These are phyloP conservation scores for Coluber constrictor DNA, from an alignment of 2,797 vertebrate species.

Conservation along the genomic window DNA sequence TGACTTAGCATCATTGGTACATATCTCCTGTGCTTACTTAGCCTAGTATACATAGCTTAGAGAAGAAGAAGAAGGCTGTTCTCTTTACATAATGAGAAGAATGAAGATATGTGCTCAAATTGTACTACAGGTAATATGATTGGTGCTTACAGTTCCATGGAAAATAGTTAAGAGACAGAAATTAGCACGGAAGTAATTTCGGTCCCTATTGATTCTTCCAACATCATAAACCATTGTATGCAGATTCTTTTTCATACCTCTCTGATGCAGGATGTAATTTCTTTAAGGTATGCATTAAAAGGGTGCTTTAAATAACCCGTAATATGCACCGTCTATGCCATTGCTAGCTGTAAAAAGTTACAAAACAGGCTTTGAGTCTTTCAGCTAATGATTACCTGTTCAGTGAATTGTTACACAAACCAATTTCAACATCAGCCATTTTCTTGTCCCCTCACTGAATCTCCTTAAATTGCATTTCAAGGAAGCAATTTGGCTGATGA, in stretches of 20 bases:
- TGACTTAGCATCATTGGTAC: not conserved
- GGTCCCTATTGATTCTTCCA: conserved; percentile 39
- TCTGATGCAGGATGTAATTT: conserved; percentile 40
- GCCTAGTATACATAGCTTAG: conserved; percentile 17
- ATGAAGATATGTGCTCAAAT: conserved; percentile 56
- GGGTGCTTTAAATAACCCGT: conserved; percentile 2
- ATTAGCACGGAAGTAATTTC: conserved; percentile 14
- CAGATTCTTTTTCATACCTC: conserved; percentile 22
- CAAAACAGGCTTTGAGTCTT: conserved; percentile 58
- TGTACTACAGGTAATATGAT: conserved; percentile 51
- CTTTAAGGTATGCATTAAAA: conserved; percentile 43
- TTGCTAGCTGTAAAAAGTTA: conserved; percentile 55
- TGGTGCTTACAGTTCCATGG: conserved; percentile 41
- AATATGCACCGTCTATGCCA: conserved; percentile 23
- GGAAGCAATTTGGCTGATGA: conserved; percentile 47
- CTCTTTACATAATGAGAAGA: conserved; percentile 55
- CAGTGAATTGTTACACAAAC: conserved; percentile 62
- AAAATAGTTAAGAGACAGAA: conserved; percentile 26
- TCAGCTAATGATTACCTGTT: conserved; percentile 60
- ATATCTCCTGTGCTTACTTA: not conserved
- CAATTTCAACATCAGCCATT: conserved; percentile 61
- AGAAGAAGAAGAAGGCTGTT: conserved; percentile 46
- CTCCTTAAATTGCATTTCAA: conserved; percentile 55
- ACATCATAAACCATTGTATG: conserved; percentile 28
- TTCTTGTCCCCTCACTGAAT: conserved; percentile 51